These are phyloP conservation scores for Chromoteleia sp. DNA, from an alignment of 2,888 invertebrate species.

Conservation along the genomic window DNA sequence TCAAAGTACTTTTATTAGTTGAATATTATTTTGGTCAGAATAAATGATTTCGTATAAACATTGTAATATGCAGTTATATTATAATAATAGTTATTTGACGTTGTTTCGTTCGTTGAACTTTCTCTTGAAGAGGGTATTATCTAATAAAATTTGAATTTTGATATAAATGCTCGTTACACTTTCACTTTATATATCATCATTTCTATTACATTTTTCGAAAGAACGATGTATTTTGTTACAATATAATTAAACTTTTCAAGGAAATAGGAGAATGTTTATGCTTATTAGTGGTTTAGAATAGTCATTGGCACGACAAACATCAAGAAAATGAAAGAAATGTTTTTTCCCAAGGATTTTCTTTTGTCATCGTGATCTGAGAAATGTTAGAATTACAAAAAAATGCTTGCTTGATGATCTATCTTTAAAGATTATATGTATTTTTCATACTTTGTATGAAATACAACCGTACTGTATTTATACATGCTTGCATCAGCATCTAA, in stretches of 20 bases:
- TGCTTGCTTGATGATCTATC: too few species aligned
- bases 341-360: constrained; percentile 12
- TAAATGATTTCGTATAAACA: too few species aligned
- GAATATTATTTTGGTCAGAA: too few species aligned
- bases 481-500: too few species aligned
- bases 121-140: constrained; percentile 29
- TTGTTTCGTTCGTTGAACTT: constrained; percentile 36
- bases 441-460: too few species aligned
- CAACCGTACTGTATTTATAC: too few species aligned
- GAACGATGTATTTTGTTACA: constrained; percentile 5
- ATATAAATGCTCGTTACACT: constrained; percentile 28
- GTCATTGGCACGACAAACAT: constrained; percentile 17
- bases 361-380: not conserved
- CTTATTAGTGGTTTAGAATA: constrained; percentile 21
- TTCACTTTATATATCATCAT: constrained; percentile 30
- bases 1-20: too few species aligned
- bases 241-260: constrained; percentile 2
- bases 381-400: not conserved
- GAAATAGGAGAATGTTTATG: constrained; percentile 10
- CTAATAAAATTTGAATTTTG: constrained; percentile 43
- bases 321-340: constrained; percentile 7
- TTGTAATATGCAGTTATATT: not conserved
- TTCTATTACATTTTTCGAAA: constrained; percentile 5
- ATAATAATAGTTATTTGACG: constrained; percentile 15
- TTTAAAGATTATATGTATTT: too few species aligned